phyloP scores from a whole-genome alignment of 2,113 vertebrate genomes.

The Leucoraja erinaceus region DNA sequence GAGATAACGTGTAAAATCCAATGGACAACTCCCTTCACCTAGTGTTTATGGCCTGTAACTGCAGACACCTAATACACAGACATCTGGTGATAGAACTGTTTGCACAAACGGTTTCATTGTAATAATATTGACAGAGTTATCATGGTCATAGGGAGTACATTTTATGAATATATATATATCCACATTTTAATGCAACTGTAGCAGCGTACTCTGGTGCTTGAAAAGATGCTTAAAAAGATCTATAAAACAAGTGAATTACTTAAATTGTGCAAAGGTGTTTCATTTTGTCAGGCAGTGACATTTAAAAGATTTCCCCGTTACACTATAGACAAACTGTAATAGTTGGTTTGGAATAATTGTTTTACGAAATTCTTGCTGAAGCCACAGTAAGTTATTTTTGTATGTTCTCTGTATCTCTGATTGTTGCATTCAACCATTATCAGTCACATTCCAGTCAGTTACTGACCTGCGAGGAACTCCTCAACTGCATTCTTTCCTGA shows the following conservation, averaged over 20 bases:
- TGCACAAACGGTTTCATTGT: background rate
- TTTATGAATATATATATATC: background rate
- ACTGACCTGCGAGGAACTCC: conserved; percentile 65
- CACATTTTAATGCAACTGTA: background rate
- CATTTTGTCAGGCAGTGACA: background rate
- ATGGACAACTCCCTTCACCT: background rate
- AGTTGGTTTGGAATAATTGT: background rate
- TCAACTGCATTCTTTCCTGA: conserved; percentile 55
- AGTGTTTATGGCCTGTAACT: background rate
- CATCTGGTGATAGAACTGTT: background rate
- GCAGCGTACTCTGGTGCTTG: background rate
- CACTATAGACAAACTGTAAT: background rate
- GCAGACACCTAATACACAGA: background rate
- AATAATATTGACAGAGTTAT: background rate
- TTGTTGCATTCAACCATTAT: background rate
- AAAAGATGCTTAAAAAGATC: background rate
- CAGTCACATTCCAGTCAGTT: background rate
- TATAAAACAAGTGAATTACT: background rate
- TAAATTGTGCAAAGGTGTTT: background rate
- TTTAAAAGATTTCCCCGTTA: background rate
- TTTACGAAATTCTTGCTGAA: background rate
- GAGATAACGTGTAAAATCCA: background rate
- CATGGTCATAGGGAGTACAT: background rate
- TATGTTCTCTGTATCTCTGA: background rate
- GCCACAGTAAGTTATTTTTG: background rate